These are phyloP conservation scores for Meiosimyza platycephala DNA, from an alignment of 2,888 invertebrate species.

Conservation along the genomic window DNA sequence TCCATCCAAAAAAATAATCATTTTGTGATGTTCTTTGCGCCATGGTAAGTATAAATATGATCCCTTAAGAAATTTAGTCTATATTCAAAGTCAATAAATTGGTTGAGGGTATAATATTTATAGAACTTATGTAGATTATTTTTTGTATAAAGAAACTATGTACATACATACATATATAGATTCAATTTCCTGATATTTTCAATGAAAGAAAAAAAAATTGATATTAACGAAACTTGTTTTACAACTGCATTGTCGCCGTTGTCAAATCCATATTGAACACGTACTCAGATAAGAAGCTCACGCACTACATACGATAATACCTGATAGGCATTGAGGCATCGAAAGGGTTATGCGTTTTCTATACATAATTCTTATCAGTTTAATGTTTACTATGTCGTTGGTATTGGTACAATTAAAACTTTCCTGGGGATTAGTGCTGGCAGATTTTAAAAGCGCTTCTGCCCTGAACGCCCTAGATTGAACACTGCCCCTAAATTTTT, in stretches of 20 bases:
- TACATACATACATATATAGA: too few species aligned
- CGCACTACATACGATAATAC: not conserved
- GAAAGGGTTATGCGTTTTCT: conserved; percentile 35
- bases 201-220: too few species aligned
- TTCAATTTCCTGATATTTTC: too few species aligned
- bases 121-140: conserved; percentile 14
- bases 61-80: too few species aligned
- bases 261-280: conserved; percentile 36
- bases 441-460: too few species aligned
- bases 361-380: too few species aligned
- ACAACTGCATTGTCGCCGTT: not conserved
- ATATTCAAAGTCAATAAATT: conserved; percentile 37
- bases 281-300: conserved; percentile 46
- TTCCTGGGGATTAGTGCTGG: too few species aligned
- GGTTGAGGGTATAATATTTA: conserved; percentile 10
- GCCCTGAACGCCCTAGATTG: too few species aligned
- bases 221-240: too few species aligned
- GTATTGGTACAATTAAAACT: too few species aligned
- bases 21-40: conserved; percentile 84
- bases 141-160: not conserved
- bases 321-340: conserved; percentile 20
- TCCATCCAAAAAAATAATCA: conserved; percentile 76
- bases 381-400: too few species aligned
- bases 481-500: too few species aligned
- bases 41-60: conserved; percentile 72